Evolutionary conservation across 2,113 vertebrate genomes (phyloP).

Genomic region (Pleuronectes platessa): DNA sequence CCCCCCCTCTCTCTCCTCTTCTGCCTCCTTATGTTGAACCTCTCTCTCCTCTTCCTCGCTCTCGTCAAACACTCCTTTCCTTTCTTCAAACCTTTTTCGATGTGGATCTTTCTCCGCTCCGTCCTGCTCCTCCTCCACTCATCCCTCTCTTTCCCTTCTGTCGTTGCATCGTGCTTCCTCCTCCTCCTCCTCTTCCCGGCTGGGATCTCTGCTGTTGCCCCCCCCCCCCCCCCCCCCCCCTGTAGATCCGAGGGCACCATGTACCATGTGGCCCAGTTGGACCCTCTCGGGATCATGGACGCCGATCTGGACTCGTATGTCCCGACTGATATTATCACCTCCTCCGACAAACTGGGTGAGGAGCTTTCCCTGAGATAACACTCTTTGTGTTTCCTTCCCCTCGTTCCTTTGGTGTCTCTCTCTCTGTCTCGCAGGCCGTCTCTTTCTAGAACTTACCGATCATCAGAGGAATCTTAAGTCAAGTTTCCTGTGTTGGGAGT

Average conservation of each 20-base stretch:
- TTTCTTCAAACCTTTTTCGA: background rate
- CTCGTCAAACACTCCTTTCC: background rate
- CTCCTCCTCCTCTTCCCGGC: slow-evolving; percentile 40
- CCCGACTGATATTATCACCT: slow-evolving; percentile 98
- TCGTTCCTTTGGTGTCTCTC: too few relatives aligned
- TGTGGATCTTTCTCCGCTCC: slow-evolving; percentile 14
- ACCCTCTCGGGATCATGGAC: slow-evolving; percentile 99
- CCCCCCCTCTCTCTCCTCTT: background rate
- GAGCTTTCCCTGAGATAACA: slow-evolving; percentile 59
- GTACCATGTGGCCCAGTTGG: slow-evolving; percentile 99
- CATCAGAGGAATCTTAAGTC: background rate
- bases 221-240: slow-evolving; percentile 36
- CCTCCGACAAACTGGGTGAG: slow-evolving; percentile 99
- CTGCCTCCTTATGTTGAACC: background rate
- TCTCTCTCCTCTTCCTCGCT: slow-evolving; percentile 11
- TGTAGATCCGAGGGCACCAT: slow-evolving; percentile 99
- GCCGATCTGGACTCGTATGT: slow-evolving; percentile 98
- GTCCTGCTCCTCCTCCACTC: slow-evolving; percentile 29
- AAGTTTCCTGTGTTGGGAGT: too few relatives aligned
- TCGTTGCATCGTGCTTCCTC: background rate
- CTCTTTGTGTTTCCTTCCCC: background rate
- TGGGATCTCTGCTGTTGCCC: slow-evolving; percentile 65
- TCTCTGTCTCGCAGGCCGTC: background rate
- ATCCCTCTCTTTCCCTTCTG: background rate
- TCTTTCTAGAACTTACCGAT: background rate